These are phyloP conservation scores for Nemotelus pantherinus DNA, from an alignment of 2,888 invertebrate genomes.

Conservation along the genomic window DNA sequence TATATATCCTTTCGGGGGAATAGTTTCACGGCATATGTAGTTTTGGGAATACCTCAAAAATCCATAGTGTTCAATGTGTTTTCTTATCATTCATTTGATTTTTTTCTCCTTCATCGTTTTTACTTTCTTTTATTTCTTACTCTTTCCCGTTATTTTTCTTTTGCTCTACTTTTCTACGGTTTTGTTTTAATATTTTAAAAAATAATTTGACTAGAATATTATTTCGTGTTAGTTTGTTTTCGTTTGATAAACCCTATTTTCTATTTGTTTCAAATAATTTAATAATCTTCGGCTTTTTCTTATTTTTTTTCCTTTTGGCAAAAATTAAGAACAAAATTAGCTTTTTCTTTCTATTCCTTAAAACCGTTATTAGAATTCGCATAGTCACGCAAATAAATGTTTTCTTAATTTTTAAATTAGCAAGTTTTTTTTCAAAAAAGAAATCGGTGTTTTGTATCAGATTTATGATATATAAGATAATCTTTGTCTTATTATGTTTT, in stretches of 20 bases:
- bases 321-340: background rate
- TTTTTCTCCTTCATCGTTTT: constrained; percentile 1
- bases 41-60: background rate
- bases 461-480: background rate
- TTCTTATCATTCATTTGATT: constrained; percentile 5
- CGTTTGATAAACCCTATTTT: constrained; percentile 31
- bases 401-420: too few species aligned
- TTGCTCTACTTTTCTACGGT: constrained; percentile 29
- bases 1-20: background rate
- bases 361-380: too few species aligned
- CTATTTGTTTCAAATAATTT: constrained; percentile 40
- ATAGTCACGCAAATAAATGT: too few species aligned
- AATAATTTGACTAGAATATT: constrained; percentile 50
- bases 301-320: background rate
- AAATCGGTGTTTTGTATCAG: background rate
- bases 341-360: too few species aligned
- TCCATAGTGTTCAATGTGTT: constrained; percentile 1
- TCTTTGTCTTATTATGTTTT: background rate
- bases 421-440: too few species aligned
- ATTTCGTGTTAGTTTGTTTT: constrained; percentile 37
- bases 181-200: constrained; percentile 36
- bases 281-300: background rate
- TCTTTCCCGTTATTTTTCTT: constrained; percentile 24
- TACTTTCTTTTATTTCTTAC: background rate
- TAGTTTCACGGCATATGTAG: too few species aligned